phyloP scores from a whole-genome alignment of 2,113 vertebrate species.

The Periophthalmodon schlosseri region DNA sequence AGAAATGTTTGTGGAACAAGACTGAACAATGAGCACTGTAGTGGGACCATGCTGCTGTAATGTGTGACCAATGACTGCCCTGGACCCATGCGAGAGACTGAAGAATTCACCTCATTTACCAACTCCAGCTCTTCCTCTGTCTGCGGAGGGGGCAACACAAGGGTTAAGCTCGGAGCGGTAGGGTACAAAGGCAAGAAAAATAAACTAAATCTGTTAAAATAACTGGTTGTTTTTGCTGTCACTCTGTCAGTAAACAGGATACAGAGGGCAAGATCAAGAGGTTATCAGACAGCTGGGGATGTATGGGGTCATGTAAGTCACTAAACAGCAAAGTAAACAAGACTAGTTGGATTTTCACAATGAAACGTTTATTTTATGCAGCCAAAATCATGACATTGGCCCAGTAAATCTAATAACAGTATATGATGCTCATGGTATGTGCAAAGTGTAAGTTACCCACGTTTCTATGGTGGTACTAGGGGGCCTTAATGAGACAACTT shows the following conservation, averaged over 20 bases:
- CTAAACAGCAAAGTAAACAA: constrained; percentile 17
- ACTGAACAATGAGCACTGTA: constrained; percentile 50
- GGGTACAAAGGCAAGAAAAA: constrained; percentile 12
- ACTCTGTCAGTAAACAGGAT: background rate
- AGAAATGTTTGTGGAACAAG: constrained; percentile 55
- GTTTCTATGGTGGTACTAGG: background rate
- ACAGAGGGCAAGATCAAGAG: constrained; percentile 7
- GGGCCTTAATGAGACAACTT: background rate
- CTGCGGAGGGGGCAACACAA: constrained; percentile 76
- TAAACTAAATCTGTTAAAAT: constrained; percentile 11
- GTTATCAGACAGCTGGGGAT: constrained; percentile 23
- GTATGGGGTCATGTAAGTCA: constrained; percentile 18
- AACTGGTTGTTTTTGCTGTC: background rate
- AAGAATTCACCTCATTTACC: constrained; percentile 86
- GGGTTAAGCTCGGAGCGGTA: constrained; percentile 55
- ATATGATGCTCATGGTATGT: background rate
- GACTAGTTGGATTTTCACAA: background rate
- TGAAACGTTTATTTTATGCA: constrained; percentile 2
- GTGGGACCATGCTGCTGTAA: constrained; percentile 59
- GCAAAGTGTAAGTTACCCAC: background rate
- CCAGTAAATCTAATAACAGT: background rate
- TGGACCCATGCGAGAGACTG: constrained; percentile 67
- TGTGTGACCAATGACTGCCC: constrained; percentile 39
- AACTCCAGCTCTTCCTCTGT: constrained; percentile 94
- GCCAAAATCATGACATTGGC: background rate